Base-by-base conservation (phyloP, 2,113 vertebrate species). In the Pseudopodoces humilis region DNA sequence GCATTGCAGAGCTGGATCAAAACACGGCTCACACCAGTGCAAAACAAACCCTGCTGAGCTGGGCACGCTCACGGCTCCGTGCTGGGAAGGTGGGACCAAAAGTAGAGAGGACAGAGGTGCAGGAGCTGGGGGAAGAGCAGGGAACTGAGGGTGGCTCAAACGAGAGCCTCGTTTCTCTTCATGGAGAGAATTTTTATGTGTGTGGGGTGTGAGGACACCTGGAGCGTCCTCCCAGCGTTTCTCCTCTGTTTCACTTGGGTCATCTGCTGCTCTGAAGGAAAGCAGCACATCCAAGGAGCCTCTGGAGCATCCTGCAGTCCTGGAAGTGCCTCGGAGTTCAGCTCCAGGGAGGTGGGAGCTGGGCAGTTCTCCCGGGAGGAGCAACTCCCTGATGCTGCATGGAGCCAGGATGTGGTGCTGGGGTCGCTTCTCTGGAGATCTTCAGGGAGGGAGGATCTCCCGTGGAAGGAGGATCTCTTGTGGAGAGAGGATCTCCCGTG, bases 91-190 rank as follows among this genome's bases (percentile, higher is more conserved):
- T n/a, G 87, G 41, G 3, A 56, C 56, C 46, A 0, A 6, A 2
- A 39, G 74, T 1, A 2, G 70, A 65, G 28, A 16, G 33, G n/a
- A 15, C 0, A 2, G 76, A 58, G 56, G 2, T 16, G 7, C 6
- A 22, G 37, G 10, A 43, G 13, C 5, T 37, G n/a, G 20, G 18
- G 50, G 9, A 41, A 35, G 85, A 74, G 62, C 41, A 84, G 74
- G 59, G 22, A 63, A 1, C 35, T 0, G 13, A 2, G 16, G 20
- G 13, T 35, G 8, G 39, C 56, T 67, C 28, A 1, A 3, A 0
- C 16, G 27, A 78, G 33, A 41, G 69, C 10, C 53, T 50, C 2
- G 0, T 46, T 59, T 30, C 33, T 30, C 31, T 17, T 25, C 33
- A 1, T 8, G 33, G 74, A 64, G 78, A 10, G 15, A 1, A 17